phyloP scores from a whole-genome alignment of 1,140 invertebrate genomes.

The Temnothorax nylanderi region DNA sequence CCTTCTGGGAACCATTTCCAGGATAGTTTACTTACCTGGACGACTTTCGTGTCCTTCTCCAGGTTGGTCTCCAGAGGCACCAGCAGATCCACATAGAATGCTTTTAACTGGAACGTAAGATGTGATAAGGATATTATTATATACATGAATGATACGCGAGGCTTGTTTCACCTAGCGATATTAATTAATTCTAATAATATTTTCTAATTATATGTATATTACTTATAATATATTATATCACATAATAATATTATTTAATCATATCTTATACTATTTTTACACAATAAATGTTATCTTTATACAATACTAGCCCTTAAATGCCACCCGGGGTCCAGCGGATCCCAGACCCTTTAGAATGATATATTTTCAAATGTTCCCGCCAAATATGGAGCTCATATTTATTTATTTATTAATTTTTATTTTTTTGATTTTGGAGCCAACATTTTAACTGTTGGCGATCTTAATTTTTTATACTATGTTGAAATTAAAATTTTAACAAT shows the following conservation, averaged over 20 bases:
- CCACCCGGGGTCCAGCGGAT: no score
- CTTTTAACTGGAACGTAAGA: constrained; percentile 91
- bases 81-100: constrained; percentile 96
- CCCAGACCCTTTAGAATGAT: no score
- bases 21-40: constrained; percentile 89
- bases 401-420: no score
- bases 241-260: not conserved
- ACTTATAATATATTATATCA: not conserved
- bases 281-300: not conserved
- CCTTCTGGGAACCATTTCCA: not conserved
- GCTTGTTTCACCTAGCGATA: not conserved
- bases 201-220: not conserved
- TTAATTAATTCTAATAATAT: not conserved
- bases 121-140: not conserved
- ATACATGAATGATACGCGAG: not conserved
- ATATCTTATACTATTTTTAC: not conserved
- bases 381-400: no score
- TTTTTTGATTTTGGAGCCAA: no score
- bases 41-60: constrained; percentile 97
- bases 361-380: no score
- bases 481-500: no score
- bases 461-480: no score
- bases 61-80: constrained; percentile 96
- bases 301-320: no score
- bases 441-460: no score